Evolutionary conservation across 1,140 invertebrate genomes (phyloP).

Genomic region (Ruditapes philippinarum): DNA sequence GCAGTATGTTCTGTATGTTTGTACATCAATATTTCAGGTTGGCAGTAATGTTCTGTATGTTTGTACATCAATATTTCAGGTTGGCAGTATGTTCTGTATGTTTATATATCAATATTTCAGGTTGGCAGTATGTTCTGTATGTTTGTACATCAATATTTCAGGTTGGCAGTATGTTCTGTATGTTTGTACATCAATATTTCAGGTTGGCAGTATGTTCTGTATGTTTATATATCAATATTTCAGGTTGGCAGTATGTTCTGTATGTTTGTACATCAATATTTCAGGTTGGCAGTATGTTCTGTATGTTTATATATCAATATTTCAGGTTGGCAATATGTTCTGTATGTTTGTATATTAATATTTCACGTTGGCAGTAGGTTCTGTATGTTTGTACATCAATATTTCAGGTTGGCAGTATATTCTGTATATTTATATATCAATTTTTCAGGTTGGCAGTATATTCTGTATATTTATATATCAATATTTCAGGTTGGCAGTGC

Average conservation of each 20-base stretch:
- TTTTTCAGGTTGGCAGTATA: conserved; percentile 79
- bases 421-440: too few species aligned
- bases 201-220: conserved; percentile 81
- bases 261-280: conserved; percentile 78
- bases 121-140: conserved; percentile 81
- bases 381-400: too few species aligned
- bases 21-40: conserved; percentile 77
- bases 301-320: too few species aligned
- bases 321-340: conserved; percentile 80
- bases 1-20: conserved; percentile 81
- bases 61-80: conserved; percentile 77
- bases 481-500: conserved; percentile 80
- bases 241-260: conserved; percentile 81
- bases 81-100: conserved; percentile 82
- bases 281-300: conserved; percentile 80
- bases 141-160: conserved; percentile 76
- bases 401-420: conserved; percentile 79
- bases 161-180: conserved; percentile 81
- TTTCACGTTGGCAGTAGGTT: conserved; percentile 75
- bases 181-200: conserved; percentile 76
- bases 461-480: too few species aligned
- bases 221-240: too few species aligned
- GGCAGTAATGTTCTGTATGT: too few species aligned
- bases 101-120: too few species aligned
- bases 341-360: conserved; percentile 83